These are phyloP conservation scores for Entomobrya proxima DNA, from an alignment of 2,888 invertebrate genomes.

Conservation along the genomic window DNA sequence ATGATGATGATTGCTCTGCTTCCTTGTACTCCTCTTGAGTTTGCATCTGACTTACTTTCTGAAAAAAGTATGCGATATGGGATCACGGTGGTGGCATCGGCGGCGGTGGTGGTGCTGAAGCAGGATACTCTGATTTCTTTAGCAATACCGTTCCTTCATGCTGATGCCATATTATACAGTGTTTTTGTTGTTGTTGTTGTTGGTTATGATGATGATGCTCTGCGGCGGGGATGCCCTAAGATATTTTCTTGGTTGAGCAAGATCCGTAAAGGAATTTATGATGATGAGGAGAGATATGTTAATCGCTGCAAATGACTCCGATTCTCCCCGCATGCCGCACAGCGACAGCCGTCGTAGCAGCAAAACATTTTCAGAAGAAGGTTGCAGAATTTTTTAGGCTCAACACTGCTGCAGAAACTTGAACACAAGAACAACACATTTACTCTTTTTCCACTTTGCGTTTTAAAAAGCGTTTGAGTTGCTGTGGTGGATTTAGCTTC, in stretches of 20 bases:
- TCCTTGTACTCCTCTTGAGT: conserved; percentile 1
- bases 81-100: too few relatives aligned
- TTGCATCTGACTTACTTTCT: conserved; percentile 3
- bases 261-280: conserved; percentile 62
- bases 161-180: not conserved
- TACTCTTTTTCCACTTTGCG: too few relatives aligned
- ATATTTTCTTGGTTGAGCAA: conserved; percentile 37
- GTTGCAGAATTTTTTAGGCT: not conserved
- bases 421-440: too few relatives aligned
- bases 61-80: not conserved
- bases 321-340: not conserved
- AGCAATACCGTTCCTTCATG: not conserved
- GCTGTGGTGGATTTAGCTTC: too few relatives aligned
- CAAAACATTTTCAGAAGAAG: not conserved
- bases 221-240: conserved; percentile 42
- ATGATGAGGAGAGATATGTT: conserved; percentile 44
- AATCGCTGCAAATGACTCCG: conserved; percentile 14
- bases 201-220: conserved; percentile 33
- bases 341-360: not conserved
- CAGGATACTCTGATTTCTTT: not conserved
- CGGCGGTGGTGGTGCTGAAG: not conserved
- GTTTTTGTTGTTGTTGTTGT: not conserved
- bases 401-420: too few relatives aligned
- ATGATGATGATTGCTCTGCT: conserved; percentile 21
- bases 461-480: too few relatives aligned